Percentiles rank a stretch among this genome's conserved stretches.
Conservation (phyloP, 2,113 vertebrate genomes). For the Pyrgilauda ruficollis region DNA sequence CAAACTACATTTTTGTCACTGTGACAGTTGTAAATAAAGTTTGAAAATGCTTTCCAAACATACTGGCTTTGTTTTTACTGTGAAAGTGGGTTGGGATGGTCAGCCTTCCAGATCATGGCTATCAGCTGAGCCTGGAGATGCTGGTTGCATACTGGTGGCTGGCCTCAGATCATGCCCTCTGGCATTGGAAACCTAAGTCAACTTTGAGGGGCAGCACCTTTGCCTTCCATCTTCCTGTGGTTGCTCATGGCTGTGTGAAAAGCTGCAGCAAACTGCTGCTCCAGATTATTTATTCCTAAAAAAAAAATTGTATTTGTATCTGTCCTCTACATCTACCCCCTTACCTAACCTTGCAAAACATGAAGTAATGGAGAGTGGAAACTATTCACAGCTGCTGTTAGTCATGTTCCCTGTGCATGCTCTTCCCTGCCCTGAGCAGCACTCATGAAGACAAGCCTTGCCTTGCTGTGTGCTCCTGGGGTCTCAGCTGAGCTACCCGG, state of each 20-base stretch:
- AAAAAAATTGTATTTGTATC: neutral
- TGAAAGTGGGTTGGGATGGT: neutral
- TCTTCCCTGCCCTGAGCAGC: neutral
- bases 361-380: neutral
- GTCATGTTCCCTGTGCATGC: neutral
- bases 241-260: neutral
- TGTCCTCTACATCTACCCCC: neutral
- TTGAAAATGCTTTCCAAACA: slow-evolving; percentile 85
- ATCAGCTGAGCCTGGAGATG: neutral
- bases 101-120: neutral
- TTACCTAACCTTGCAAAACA: neutral
- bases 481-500: neutral
- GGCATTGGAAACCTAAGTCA: neutral
- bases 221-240: neutral
- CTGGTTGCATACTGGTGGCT: neutral
- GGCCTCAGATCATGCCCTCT: neutral
- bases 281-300: neutral
- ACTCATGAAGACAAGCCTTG: neutral
- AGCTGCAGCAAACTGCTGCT: neutral
- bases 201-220: neutral
- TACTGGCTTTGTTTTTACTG: neutral
- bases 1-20: slow-evolving; percentile 85
- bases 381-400: neutral
- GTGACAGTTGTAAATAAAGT: slow-evolving; percentile 89
- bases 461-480: neutral